phyloP scores from a whole-genome alignment of 2,797 vertebrate species.

The Huso huso region DNA sequence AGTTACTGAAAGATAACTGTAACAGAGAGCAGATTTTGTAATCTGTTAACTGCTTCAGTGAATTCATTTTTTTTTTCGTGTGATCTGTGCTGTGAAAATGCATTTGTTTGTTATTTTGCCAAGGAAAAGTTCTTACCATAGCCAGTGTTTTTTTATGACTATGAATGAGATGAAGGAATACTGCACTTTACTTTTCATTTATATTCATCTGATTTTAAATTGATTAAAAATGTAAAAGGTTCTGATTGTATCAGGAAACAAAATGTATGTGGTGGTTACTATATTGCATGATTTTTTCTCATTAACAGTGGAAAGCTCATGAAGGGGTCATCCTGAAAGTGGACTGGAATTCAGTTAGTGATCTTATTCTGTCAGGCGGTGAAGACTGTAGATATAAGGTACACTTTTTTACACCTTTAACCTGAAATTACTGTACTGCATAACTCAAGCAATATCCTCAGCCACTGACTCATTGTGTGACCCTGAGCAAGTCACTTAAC shows the following conservation, averaged over 20 bases:
- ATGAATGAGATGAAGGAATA: background rate
- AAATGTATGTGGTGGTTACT: background rate
- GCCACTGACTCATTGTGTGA: background rate
- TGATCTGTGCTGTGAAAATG: conserved; percentile 3
- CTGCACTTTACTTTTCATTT: background rate
- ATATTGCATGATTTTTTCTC: conserved; percentile 20
- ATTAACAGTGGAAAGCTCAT: conserved; percentile 86
- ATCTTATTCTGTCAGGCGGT: conserved; percentile 84
- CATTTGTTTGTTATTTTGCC: background rate
- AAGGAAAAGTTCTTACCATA: background rate
- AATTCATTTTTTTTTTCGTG: conserved; percentile 7
- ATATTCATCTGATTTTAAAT: background rate
- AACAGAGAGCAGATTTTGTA: conserved; percentile 30
- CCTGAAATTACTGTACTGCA: background rate
- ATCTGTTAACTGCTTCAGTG: conserved; percentile 24
- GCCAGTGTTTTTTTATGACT: background rate
- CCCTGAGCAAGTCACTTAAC: background rate
- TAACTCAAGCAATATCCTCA: background rate
- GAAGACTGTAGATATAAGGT: conserved; percentile 98
- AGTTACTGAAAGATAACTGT: conserved; percentile 34
- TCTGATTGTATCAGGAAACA: background rate
- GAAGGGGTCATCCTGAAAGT: conserved; percentile 88
- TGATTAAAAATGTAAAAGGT: background rate
- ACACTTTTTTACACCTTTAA: conserved; percentile 19
- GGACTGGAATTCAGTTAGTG: conserved; percentile 93